phyloP scores from a whole-genome alignment of 2,888 invertebrate species.

The Cerastis rubricosa region DNA sequence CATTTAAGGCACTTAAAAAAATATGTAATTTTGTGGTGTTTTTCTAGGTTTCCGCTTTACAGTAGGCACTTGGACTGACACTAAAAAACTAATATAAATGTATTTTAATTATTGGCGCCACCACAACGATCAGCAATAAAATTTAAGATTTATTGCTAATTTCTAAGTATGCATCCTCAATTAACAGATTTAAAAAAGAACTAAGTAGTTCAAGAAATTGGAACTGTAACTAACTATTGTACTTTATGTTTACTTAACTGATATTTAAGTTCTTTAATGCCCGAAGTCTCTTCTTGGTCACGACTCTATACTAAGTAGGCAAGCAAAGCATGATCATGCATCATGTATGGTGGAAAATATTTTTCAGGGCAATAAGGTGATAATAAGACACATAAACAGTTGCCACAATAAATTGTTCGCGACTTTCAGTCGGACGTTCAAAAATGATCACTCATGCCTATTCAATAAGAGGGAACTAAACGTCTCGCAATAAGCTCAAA shows the following conservation, averaged over 20 bases:
- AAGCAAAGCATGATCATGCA: constrained; percentile 7
- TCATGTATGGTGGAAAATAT: constrained; percentile 17
- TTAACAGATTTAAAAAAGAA: background rate
- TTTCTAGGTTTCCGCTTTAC: constrained; percentile 8
- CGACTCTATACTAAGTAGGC: background rate
- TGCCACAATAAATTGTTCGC: background rate
- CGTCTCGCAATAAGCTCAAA: background rate
- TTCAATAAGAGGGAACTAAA: background rate
- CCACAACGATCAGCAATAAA: background rate
- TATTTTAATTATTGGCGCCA: background rate
- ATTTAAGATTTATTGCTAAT: background rate
- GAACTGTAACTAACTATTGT: constrained; percentile 2
- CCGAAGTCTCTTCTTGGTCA: constrained; percentile 7
- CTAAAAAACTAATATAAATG: constrained; percentile 1
- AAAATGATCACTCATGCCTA: background rate
- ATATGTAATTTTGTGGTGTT: constrained; percentile 25
- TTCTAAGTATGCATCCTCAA: background rate
- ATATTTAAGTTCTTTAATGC: background rate
- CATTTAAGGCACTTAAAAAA: constrained; percentile 10
- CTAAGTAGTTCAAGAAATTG: background rate
- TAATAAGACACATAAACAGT: constrained; percentile 8
- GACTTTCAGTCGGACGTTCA: background rate
- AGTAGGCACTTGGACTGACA: background rate
- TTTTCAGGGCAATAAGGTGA: background rate
- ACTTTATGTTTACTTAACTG: background rate